phyloP scores from a whole-genome alignment of 2,888 invertebrate genomes.

The Brenthis daphne region DNA sequence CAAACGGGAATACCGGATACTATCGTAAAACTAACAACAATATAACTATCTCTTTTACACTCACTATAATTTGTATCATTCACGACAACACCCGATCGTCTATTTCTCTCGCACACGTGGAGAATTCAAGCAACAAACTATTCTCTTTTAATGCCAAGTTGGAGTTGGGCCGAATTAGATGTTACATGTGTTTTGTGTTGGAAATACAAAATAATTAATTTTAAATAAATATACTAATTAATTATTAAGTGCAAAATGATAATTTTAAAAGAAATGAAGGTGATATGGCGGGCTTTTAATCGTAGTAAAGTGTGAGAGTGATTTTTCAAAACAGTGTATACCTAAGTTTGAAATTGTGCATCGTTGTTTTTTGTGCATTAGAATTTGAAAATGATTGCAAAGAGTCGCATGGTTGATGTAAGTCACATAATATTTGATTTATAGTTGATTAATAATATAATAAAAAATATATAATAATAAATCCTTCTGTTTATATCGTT shows the following conservation, averaged over 20 bases:
- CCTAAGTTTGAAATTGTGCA: constrained; percentile 40
- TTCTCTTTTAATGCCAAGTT: constrained; percentile 73
- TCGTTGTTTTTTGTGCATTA: constrained; percentile 42
- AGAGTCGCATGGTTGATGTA: constrained; percentile 52
- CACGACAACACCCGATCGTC: constrained; percentile 46
- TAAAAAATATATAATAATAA: not conserved
- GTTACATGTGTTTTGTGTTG: constrained; percentile 46
- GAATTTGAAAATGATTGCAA: constrained; percentile 52
- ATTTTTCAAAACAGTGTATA: constrained; percentile 47
- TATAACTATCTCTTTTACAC: constrained; percentile 55
- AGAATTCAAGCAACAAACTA: constrained; percentile 55
- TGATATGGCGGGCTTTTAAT: constrained; percentile 64
- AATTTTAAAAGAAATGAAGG: constrained; percentile 36
- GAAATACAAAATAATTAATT: not conserved
- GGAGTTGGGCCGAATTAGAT: constrained; percentile 61
- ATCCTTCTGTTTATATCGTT: too few relatives aligned
- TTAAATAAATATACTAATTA: constrained; percentile 5
- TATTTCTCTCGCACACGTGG: constrained; percentile 52
- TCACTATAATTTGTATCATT: constrained; percentile 31
- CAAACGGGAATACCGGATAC: constrained; percentile 77
- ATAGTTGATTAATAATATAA: constrained; percentile 8
- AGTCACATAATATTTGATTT: constrained; percentile 45
- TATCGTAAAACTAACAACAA: constrained; percentile 47
- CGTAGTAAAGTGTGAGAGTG: constrained; percentile 57
- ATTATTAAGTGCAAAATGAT: constrained; percentile 52